Conservation (phyloP, 2,797 vertebrate genomes). For the Coluber constrictor region DNA sequence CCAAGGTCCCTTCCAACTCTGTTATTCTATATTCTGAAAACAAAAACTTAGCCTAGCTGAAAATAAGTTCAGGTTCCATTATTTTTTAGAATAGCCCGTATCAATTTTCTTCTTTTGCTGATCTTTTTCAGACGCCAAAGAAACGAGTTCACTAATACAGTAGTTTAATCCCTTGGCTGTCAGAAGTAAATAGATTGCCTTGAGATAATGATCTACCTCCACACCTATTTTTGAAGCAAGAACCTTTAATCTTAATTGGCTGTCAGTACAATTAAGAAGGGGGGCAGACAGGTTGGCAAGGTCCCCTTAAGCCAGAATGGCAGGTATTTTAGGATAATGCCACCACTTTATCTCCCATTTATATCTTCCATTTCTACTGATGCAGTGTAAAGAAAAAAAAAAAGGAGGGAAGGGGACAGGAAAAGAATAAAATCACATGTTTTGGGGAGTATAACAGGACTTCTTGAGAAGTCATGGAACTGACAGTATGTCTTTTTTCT, state of each 20-base stretch:
- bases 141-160: fast-evolving
- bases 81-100: background rate
- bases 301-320: background rate
- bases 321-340: background rate
- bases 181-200: background rate
- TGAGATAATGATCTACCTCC: background rate
- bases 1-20: no score
- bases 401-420: background rate
- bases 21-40: background rate
- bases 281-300: background rate
- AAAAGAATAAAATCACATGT: background rate
- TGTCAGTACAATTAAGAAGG: background rate
- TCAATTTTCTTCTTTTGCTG: background rate
- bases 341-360: no score
- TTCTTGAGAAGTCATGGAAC: background rate
- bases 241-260: background rate
- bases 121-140: background rate
- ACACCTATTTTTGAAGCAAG: background rate
- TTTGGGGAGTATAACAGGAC: background rate
- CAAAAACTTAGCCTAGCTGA: background rate
- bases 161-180: background rate
- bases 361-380: background rate
- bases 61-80: background rate
- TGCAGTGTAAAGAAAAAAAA: background rate
- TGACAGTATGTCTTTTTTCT: background rate